phyloP scores from a whole-genome alignment of 2,888 invertebrate genomes.

The Ochropleura plecta region DNA sequence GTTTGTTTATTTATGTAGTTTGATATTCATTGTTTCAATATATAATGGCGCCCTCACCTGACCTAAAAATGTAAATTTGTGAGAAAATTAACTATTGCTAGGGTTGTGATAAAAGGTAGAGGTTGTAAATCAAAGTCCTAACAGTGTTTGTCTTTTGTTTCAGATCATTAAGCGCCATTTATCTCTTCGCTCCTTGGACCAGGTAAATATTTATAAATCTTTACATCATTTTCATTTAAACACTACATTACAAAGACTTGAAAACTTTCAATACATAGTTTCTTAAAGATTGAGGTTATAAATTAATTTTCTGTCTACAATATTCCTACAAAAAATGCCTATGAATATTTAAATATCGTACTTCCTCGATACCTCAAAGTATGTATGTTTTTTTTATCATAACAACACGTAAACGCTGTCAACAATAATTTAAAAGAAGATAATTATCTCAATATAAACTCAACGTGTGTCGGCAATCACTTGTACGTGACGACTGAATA shows the following conservation, averaged over 20 bases:
- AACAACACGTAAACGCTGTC: constrained; percentile 54
- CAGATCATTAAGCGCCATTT: constrained; percentile 59
- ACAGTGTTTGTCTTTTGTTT: constrained; percentile 55
- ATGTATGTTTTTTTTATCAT: constrained; percentile 42
- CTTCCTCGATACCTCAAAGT: constrained; percentile 18
- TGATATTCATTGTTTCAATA: neutral
- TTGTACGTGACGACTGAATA: constrained; percentile 68
- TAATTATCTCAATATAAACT: constrained; percentile 63
- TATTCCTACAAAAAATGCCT: neutral
- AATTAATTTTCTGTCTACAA: neutral
- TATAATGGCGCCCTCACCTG: neutral
- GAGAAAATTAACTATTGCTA: neutral
- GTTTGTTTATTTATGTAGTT: constrained; percentile 12
- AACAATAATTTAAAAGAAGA: constrained; percentile 52
- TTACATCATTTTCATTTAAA: neutral
- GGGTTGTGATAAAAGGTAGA: neutral
- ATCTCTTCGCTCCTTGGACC: constrained; percentile 39
- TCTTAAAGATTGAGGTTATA: neutral
- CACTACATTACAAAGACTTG: neutral
- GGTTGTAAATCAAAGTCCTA: constrained; percentile 22
- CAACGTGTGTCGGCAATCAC: constrained; percentile 58
- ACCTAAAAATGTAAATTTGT: constrained; percentile 9
- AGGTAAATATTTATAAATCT: constrained; percentile 44
- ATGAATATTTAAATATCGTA: constrained; percentile 9
- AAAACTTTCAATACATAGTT: neutral